phyloP scores from a whole-genome alignment of 2,113 vertebrate species.

The Collichthys lucidus region DNA sequence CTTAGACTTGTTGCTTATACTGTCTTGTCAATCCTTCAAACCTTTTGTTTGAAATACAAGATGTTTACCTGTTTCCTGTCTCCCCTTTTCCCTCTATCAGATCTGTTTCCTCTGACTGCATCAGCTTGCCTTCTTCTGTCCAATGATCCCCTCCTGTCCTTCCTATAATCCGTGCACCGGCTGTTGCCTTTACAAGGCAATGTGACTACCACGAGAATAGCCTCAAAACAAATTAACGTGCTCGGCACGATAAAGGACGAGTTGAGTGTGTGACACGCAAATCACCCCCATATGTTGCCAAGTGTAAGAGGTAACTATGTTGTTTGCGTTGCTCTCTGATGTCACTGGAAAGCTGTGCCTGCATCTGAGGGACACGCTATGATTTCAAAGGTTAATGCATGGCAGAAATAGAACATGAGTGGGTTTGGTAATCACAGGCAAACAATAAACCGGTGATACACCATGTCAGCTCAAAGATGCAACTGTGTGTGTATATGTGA shows the following conservation, averaged over 20 bases:
- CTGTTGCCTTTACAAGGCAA: neutral
- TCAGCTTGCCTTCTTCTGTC: neutral
- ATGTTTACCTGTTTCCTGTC: neutral
- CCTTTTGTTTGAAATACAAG: neutral
- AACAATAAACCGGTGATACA: constrained; percentile 56
- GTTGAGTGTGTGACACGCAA: constrained; percentile 33
- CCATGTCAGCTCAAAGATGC: constrained; percentile 48
- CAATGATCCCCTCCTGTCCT: neutral
- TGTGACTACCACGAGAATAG: constrained; percentile 19
- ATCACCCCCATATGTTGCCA: constrained; percentile 48
- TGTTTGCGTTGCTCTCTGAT: constrained; percentile 47
- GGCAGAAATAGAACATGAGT: constrained; percentile 75
- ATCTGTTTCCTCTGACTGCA: neutral
- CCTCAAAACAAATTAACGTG: constrained; percentile 31
- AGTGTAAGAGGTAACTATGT: constrained; percentile 35
- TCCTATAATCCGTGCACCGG: neutral
- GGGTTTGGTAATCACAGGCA: constrained; percentile 73
- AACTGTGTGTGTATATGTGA: constrained; percentile 30
- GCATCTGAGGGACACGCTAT: constrained; percentile 58
- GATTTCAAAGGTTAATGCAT: constrained; percentile 73
- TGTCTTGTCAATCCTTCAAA: neutral
- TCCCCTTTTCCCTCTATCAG: neutral
- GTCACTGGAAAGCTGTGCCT: constrained; percentile 26
- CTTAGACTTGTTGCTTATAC: constrained; percentile 9
- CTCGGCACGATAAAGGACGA: constrained; percentile 1